A percentile compares a stretch with the other conserved stretches of the same genome.
Evolutionary conservation across 2,888 invertebrate genomes (phyloP).

Genomic region (Lordiphosa fenestrarum): DNA sequence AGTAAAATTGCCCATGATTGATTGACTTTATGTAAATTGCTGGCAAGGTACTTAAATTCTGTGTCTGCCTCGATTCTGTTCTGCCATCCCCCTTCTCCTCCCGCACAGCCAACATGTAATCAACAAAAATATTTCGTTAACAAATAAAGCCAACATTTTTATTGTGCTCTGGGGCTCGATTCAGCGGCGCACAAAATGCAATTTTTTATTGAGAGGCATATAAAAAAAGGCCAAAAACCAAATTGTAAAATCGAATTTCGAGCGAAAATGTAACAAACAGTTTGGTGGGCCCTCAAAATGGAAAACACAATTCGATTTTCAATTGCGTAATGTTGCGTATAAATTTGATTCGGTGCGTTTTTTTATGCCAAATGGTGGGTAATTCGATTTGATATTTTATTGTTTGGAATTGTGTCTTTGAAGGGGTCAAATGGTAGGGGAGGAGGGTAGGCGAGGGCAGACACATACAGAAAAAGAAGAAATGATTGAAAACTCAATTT

Average conservation of each 20-base stretch:
- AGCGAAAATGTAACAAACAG: constrained; percentile 23
- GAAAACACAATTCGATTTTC: constrained; percentile 64
- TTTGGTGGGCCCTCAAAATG: constrained; percentile 24
- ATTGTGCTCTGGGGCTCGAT: constrained; percentile 68
- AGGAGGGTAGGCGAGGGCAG: too few relatives aligned
- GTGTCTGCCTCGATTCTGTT: neutral
- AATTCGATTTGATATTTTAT: constrained; percentile 61
- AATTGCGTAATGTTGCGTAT: constrained; percentile 70
- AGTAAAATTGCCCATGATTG: constrained; percentile 62
- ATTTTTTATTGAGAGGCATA: constrained; percentile 42
- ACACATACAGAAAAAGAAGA: too few relatives aligned
- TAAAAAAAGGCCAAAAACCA: constrained; percentile 12
- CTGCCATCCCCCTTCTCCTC: too few relatives aligned
- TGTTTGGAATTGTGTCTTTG: constrained; percentile 11
- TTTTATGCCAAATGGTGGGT: constrained; percentile 22
- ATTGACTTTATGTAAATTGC: constrained; percentile 73
- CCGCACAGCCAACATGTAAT: constrained; percentile 31
- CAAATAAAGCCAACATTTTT: constrained; percentile 37
- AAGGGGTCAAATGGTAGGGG: constrained; percentile 7
- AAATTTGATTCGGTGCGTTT: constrained; percentile 47
- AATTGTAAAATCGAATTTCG: constrained; percentile 68
- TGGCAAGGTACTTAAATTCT: constrained; percentile 58
- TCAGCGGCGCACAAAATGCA: constrained; percentile 33
- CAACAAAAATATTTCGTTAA: constrained; percentile 32
- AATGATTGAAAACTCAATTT: too few relatives aligned